Base-by-base conservation (phyloP, 2,113 vertebrate species). In the Fulmarus glacialis region DNA sequence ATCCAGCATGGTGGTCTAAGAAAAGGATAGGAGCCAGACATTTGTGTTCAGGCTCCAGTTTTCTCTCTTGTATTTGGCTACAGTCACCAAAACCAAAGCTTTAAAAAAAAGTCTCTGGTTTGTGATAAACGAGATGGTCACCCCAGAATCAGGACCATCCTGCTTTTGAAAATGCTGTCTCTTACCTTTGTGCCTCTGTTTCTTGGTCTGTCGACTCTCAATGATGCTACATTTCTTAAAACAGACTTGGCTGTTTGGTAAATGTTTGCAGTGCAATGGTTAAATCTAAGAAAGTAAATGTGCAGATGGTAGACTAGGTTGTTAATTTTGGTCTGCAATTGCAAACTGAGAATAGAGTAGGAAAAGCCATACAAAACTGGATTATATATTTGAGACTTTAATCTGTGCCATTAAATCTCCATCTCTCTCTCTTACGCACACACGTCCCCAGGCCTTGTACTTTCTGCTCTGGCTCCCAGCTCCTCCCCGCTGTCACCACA, bases 1-100 rank as follows among this genome's bases (percentile, higher is more conserved):
- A 96, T 91, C 89, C 89, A 93, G 89, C 93, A 85, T 60, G 95
- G 97, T 97, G 97, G 96, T 96, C 97, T 79, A 43, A 72, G 81
- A 23, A 56, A 66, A 89, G 83, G 89, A 95, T 68, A 68, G 83
- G 83, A 97, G 95, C 89, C 91, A 97, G 91, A 93, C 83, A 40
- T 90, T 80, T 91, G 73, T 72, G 53, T 88, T 97, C 82, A 87
- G 78, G 62, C 95, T 96, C 81, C 64, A 75, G 18, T 91, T 93
- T 94, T 96, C 73, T 79, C 60, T 82, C 84, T 74, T 68, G 19
- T 32, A 38, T 91, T 95, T 97, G 93, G 87, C 78, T 94, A 30
- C 87, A 72, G 40, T 52, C 74, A 68, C n/a, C 0, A 0, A 94
- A 94, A 45, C 30, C 48, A 90, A 85, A 84, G 30, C 47, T 64